phyloP scores from a whole-genome alignment of 2,113 vertebrate genomes.

The Hymenochirus boettgeri region DNA sequence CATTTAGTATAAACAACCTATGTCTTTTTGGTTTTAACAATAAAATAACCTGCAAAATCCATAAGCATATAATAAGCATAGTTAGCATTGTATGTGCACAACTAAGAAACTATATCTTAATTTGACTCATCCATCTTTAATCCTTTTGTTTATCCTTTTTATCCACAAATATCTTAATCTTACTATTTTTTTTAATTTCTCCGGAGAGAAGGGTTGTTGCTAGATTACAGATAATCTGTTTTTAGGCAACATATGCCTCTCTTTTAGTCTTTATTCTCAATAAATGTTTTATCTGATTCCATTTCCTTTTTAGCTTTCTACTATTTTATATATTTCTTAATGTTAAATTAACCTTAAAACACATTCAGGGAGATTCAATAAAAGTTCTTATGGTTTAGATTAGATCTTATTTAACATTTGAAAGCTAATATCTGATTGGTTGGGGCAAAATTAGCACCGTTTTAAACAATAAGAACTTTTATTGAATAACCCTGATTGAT shows the following conservation, averaged over 20 bases:
- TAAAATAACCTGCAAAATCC: no score
- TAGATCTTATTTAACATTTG: no score
- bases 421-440: no score
- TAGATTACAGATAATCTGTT: conserved; percentile 41
- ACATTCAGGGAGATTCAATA: no score
- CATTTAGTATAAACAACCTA: no score
- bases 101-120: conserved; percentile 33
- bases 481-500: no score
- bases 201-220: conserved; percentile 18
- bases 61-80: not conserved
- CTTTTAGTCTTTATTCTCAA: conserved; percentile 22
- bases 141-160: conserved; percentile 10
- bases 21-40: no score
- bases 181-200: conserved; percentile 28
- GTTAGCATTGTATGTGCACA: conserved; percentile 38
- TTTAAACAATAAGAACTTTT: no score
- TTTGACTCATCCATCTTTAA: conserved; percentile 32
- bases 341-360: no score
- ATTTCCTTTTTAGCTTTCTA: conserved; percentile 22
- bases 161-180: conserved; percentile 1
- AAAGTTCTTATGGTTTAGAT: no score
- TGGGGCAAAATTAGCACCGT: no score
- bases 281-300: conserved; percentile 29
- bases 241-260: conserved; percentile 37
- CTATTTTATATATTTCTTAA: no score